Evolutionary conservation across 2,888 invertebrate genomes (phyloP).

Genomic region (Ochropacha duplaris): DNA sequence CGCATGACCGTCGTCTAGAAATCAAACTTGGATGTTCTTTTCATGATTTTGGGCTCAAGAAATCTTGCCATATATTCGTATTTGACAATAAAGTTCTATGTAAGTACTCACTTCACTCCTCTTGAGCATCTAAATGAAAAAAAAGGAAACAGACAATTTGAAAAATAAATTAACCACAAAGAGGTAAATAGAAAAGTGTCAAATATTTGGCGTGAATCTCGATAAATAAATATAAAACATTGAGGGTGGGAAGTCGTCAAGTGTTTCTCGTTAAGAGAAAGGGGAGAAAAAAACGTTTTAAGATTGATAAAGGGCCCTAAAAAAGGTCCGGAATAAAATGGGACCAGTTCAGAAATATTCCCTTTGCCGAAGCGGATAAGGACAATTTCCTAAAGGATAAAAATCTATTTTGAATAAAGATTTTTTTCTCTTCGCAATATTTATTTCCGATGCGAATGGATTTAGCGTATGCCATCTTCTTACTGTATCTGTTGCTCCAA

Average conservation of each 20-base stretch:
- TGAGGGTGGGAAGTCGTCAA: constrained; percentile 31
- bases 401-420: constrained; percentile 13
- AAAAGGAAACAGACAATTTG: too few species aligned
- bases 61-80: too few species aligned
- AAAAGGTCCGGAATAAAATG: constrained; percentile 28
- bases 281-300: constrained; percentile 41
- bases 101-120: too few species aligned
- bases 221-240: constrained; percentile 11
- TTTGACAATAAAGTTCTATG: too few species aligned
- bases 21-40: too few species aligned
- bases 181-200: neutral
- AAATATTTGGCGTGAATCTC: constrained; percentile 18
- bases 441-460: constrained; percentile 7
- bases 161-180: too few species aligned
- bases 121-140: too few species aligned
- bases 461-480: constrained; percentile 5
- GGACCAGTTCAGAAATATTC: constrained; percentile 16
- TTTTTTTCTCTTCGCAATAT: constrained; percentile 4
- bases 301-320: constrained; percentile 60
- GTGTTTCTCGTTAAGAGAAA: constrained; percentile 56
- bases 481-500: neutral
- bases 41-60: too few species aligned
- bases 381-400: constrained; percentile 11
- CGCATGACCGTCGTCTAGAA: too few species aligned
- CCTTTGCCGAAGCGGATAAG: constrained; percentile 8